A percentile compares a stretch with the other conserved stretches of the same genome.
phyloP scores from a whole-genome alignment of 2,888 invertebrate species.

The Pandemis corylana region DNA sequence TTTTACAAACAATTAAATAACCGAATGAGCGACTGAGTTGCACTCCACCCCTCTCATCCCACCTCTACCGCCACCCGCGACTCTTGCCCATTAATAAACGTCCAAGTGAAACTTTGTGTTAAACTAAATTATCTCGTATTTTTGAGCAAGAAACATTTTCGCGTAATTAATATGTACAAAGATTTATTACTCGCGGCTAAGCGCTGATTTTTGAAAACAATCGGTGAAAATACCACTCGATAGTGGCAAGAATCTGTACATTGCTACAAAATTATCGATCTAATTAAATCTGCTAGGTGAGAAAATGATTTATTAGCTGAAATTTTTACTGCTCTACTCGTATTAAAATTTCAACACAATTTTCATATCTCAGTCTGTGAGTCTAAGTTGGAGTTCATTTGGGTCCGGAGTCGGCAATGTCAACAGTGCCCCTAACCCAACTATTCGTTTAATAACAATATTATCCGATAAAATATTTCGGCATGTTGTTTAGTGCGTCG shows the following conservation, averaged over 20 bases:
- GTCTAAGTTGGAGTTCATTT: too few relatives aligned
- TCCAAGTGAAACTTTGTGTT: conserved; percentile 21
- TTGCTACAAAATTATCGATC: too few relatives aligned
- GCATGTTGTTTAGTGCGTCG: not conserved
- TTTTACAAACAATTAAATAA: conserved; percentile 21
- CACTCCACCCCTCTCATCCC: not conserved
- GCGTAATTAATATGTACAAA: conserved; percentile 18
- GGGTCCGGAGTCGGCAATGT: too few relatives aligned
- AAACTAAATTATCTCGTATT: conserved; percentile 25
- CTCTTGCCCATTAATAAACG: conserved; percentile 14
- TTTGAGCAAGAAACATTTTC: conserved; percentile 18
- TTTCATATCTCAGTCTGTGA: too few relatives aligned
- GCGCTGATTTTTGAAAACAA: not conserved
- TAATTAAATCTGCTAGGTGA: too few relatives aligned
- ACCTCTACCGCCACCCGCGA: not conserved
- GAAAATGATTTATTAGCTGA: too few relatives aligned
- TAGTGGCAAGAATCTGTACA: too few relatives aligned
- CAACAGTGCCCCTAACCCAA: too few relatives aligned
- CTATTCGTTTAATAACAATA: conserved; percentile 10
- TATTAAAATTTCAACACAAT: too few relatives aligned
- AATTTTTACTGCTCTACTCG: too few relatives aligned
- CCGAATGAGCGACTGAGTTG: conserved; percentile 4
- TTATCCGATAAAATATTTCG: not conserved
- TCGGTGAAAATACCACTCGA: too few relatives aligned
- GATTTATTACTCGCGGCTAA: conserved; percentile 9